Base-by-base conservation (phyloP, 2,113 vertebrate species). In the Anguilla japonica region DNA sequence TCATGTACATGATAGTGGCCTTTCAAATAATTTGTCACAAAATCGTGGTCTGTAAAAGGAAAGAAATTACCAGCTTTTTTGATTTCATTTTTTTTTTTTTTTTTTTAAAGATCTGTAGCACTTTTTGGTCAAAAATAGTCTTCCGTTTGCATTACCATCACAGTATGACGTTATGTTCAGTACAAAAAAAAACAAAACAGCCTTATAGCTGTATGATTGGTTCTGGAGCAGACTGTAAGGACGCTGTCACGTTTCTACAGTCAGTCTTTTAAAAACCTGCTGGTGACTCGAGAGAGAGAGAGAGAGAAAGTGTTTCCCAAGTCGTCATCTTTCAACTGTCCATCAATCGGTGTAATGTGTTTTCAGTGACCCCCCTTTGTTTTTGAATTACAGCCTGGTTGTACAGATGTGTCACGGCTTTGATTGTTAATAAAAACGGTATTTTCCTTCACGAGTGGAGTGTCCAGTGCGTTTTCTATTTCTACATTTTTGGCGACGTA, bases 351-450 rank as follows among this genome's bases (percentile, higher is more conserved):
- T 46, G 41, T 53, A 16, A 43, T n/a, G 43, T 82, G n/a, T 82
- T 53, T 82, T 43, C 81, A 82, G n/a, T 82, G 3, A 53, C 53
- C 81, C 81, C 41, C 34, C 34, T 34, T 82, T 82, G 5, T 22
- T 50, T 50, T 46, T 43, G 20, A 50, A 46, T 82, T 43, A 50
- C 46, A 26, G 11, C 46, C 41, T 22, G 9, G 81, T 83, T 83
- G 82, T 83, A 83, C 34, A 56, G 57, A 83, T 83, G 34, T 40
- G 63, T 60, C 20, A 60, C 63, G 26, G 57, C 11, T 60, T 60
- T 83, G 50, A 40, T 83, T 57, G 39, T 60, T 83, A 83, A 83
- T 83, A 53, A 83, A 83, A 83, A 83, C 63, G 81, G n/a, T 50
- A 43, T 83, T 83, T 83, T 83, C 82, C 56, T 83, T 83, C 56